phyloP scores from a whole-genome alignment of 2,113 vertebrate genomes.

The Anolis sagrei region DNA sequence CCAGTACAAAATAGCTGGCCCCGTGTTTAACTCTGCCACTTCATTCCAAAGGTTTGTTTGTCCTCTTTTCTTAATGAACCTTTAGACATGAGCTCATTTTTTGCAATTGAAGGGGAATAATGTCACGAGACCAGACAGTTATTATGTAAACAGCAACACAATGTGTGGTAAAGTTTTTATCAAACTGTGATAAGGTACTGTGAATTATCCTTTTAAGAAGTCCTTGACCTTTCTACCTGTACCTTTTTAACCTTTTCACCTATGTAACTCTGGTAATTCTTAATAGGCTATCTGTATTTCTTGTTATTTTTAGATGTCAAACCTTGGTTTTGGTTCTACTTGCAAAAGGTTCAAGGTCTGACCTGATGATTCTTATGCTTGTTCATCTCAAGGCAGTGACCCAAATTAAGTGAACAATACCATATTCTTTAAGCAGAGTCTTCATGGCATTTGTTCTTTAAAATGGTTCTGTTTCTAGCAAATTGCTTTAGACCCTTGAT shows the following conservation, averaged over 20 bases:
- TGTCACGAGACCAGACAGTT: background rate
- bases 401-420: too few species aligned
- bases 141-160: fast-evolving
- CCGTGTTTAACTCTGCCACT: background rate
- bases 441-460: background rate
- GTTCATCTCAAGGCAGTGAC: background rate
- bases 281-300: fast-evolving
- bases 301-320: background rate
- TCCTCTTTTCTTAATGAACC: slow-evolving; percentile 17
- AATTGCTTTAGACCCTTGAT: too few species aligned
- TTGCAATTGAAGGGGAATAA: background rate
- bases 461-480: background rate
- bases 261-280: background rate
- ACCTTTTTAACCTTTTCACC: background rate
- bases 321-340: background rate
- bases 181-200: fast-evolving
- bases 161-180: background rate
- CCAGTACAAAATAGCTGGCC: slow-evolving; percentile 31
- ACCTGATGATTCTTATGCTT: background rate
- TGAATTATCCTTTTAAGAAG: fast-evolving
- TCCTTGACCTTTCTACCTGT: background rate
- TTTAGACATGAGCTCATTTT: slow-evolving; percentile 55
- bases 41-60: slow-evolving; percentile 37
- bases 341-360: background rate
- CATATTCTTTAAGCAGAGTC: too few species aligned